Evolutionary conservation across 2,797 vertebrate genomes (phyloP).

Genomic region (Acomys russatus): DNA sequence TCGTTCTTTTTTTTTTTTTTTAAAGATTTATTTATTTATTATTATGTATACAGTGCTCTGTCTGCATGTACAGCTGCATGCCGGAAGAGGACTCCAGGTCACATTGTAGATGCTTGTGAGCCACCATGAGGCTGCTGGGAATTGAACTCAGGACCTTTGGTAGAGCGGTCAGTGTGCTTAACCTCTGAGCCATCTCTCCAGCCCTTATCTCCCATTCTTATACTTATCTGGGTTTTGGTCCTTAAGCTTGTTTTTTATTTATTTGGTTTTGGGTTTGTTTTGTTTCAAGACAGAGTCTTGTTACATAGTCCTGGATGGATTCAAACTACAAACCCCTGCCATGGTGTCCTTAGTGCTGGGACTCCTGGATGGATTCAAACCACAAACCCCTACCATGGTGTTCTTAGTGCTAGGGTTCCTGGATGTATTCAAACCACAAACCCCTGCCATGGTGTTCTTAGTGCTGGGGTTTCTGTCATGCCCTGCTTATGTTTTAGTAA

Average conservation of each 20-base stretch:
- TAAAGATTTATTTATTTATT: too few relatives aligned
- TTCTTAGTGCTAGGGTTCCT: background rate
- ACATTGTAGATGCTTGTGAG: too few relatives aligned
- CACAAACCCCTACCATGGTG: background rate
- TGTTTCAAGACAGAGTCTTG: background rate
- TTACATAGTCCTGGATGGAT: background rate
- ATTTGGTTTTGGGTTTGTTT: background rate
- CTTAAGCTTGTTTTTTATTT: background rate
- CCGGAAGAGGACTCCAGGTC: too few relatives aligned
- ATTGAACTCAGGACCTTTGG: too few relatives aligned
- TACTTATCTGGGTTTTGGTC: background rate
- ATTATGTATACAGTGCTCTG: too few relatives aligned
- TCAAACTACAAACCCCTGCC: background rate
- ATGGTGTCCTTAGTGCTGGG: background rate
- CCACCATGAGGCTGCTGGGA: too few relatives aligned
- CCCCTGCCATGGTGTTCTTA: background rate
- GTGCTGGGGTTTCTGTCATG: background rate
- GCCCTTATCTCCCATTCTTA: background rate
- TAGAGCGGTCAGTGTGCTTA: too few relatives aligned
- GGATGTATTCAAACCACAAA: background rate
- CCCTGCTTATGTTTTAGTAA: conserved; percentile 46
- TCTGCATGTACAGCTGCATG: too few relatives aligned
- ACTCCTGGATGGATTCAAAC: background rate
- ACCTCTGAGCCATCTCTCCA: too few relatives aligned
- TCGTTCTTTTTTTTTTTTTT: background rate